Evolutionary conservation across 2,888 invertebrate genomes (phyloP), one percentile per base, ranked within the genome.

Genomic region (Xanthorhoe spadicearia): DNA sequence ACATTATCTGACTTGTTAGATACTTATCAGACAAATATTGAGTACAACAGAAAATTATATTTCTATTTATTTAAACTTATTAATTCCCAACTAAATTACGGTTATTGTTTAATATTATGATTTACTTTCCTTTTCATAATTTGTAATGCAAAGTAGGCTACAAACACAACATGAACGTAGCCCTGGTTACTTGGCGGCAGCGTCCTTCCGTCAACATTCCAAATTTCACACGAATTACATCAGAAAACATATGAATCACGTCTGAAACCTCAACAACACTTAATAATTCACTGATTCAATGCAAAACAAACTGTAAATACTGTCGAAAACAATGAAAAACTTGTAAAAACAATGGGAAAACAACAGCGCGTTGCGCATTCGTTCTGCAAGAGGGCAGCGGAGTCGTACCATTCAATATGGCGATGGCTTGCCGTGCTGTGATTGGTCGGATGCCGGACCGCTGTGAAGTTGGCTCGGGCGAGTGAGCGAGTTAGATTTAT

Each of bases 401-500:
- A 67, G 79, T 84, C 83, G 85, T 77, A 71, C 77, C 76, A 82
- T 88, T 86, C 92, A 93, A 93, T 89, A 93, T 93, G 93, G 93
- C 93, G 92, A 90, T 89, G 85, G 76, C 69, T 79, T 74, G 78
- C 77, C 72, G 82, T 76, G 73, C 82, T 76, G 70, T 82, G 77
- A 92, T 92, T 91, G 91, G 93, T 70, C 78, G 76, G 60, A 71
- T 74, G 74, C 71, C 78, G 82, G 82, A 85, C 74, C 79, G 84
- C 69, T 72, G 74, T 89, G 91, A 91, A 92, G 92, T 92, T 92
- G 82, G 86, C 76, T 83, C 77, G 79, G 74, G 74, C 81, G 88
- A 81, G 85, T 75, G 91, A 92, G 89, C 84, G 92, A 86, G 91
- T 83, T 77, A 82, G 89, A 89, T 89, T 91, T 92, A 93, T 92